Evolutionary conservation across 2,113 vertebrate species (phyloP), one percentile per base, ranked within the genome.

Genomic region (Chaetops frenatus): DNA sequence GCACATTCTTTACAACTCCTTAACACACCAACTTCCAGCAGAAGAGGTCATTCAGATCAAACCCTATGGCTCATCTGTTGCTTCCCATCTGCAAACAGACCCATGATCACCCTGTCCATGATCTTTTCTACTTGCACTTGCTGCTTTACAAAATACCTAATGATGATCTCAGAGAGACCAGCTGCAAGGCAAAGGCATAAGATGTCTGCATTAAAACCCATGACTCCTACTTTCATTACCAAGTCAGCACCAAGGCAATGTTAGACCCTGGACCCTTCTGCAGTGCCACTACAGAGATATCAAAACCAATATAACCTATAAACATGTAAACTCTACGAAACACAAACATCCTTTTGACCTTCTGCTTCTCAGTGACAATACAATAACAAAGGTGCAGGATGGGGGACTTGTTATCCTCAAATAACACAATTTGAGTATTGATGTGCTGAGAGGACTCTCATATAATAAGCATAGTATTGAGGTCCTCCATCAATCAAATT

Each of bases 61-160:
- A 50, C 23, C 42, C 62, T 58, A 76, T 23, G 44, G 33, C 48
- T 80, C 40, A 72, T 24, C 35, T 64, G 66, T n/a, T 0, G 0
- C 25, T 67, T 13, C 36, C 40, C 40, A 74, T 48, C 38, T 74
- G 35, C 70, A 85, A 70, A 42, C 23, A 85, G 33, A 60, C 11
- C 38, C 38, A 38, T 38, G 38, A 38, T 11, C 62, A 74, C 13
- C 57, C 42, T 40, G 33, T 1, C 31, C 0, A 0, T 7, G 19
- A 69, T 18, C 31, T 79, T 35, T 72, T 60, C 82, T 69, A 33
- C 40, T 12, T 56, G 11, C 36, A 87, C 69, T 62, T 47, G 22
- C 60, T 22, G 28, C 50, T 79, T 51, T 69, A 53, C 3, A 12
- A 50, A 72, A 57, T 25, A 79, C 25, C n/a, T 72, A 16, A 56